Evolutionary conservation across 2,113 vertebrate genomes (phyloP).

Genomic region (Ageneiosus marmoratus): DNA sequence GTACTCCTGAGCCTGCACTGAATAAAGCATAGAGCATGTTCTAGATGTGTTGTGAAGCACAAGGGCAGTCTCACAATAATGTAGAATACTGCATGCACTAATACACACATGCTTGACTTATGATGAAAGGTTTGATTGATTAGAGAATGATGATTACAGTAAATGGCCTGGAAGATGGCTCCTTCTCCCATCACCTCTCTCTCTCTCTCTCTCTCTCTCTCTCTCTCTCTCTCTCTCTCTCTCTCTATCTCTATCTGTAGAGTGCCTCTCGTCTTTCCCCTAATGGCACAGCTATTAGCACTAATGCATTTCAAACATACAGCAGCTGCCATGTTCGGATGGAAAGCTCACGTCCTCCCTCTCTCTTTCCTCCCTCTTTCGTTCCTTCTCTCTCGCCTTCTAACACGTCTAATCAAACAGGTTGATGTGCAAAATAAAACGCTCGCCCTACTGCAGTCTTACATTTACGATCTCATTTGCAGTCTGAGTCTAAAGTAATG

Average conservation of each 20-base stretch:
- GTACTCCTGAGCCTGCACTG: not conserved
- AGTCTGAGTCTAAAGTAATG: not conserved
- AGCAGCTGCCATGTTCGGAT: constrained; percentile 82
- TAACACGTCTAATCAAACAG: constrained; percentile 43
- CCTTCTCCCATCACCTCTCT: constrained; percentile 63
- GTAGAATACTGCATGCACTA: constrained; percentile 13
- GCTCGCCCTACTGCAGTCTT: constrained; percentile 19
- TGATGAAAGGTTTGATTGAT: constrained; percentile 81
- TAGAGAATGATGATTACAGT: constrained; percentile 80
- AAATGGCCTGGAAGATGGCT: constrained; percentile 81
- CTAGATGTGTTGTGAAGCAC: not conserved
- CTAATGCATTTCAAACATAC: constrained; percentile 87
- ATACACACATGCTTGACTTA: constrained; percentile 64
- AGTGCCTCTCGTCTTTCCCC: constrained; percentile 72
- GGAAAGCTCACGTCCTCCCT: constrained; percentile 69
- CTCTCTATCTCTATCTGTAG: constrained; percentile 75
- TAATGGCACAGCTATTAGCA: constrained; percentile 88
- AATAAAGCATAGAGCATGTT: not conserved
- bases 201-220: constrained; percentile 56
- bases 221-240: constrained; percentile 59
- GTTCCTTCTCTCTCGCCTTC: constrained; percentile 32
- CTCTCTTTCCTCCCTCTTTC: constrained; percentile 51
- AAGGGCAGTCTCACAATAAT: constrained; percentile 38
- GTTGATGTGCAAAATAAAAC: constrained; percentile 8
- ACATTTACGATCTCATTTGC: not conserved